Conservation (phyloP, 2,888 invertebrate species). For the Morpho helenor region DNA sequence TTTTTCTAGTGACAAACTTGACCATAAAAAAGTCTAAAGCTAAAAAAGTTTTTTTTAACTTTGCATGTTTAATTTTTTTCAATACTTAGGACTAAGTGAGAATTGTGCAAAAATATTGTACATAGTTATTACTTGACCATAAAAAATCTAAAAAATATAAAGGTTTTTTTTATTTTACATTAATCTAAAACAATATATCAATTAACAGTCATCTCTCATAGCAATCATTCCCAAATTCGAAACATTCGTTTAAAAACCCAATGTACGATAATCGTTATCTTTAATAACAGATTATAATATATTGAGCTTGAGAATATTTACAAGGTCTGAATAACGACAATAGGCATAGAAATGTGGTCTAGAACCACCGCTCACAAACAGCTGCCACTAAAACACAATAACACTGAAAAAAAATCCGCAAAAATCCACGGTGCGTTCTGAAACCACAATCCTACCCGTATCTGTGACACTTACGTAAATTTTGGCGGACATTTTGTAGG, state of each 20-base stretch:
- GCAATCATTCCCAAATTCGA: not conserved
- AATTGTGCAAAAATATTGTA: not conserved
- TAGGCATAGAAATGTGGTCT: conserved; percentile 62
- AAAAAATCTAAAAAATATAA: too few species aligned
- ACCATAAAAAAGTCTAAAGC: too few species aligned
- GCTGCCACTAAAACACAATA: conserved; percentile 27
- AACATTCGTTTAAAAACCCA: not conserved
- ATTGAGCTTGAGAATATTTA: conserved; percentile 8
- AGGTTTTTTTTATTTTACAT: too few species aligned
- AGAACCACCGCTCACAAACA: conserved; percentile 53
- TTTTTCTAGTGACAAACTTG: too few species aligned
- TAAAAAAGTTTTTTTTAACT: too few species aligned
- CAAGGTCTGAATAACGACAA: conserved; percentile 38
- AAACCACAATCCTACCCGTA: conserved; percentile 66
- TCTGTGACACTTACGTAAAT: conserved; percentile 74
- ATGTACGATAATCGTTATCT: not conserved
- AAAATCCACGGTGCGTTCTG: conserved; percentile 58
- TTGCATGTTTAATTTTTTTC: too few species aligned
- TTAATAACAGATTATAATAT: conserved; percentile 4
- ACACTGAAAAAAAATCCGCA: conserved; percentile 11
- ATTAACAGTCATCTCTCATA: too few species aligned
- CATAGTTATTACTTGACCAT: too few species aligned
- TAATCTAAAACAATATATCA: too few species aligned
- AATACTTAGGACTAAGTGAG: not conserved
- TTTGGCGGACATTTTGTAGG: conserved; percentile 70